Evolutionary conservation across 2,888 invertebrate genomes (phyloP), one percentile per base, ranked within the genome.

Genomic region (Meganola albula): DNA sequence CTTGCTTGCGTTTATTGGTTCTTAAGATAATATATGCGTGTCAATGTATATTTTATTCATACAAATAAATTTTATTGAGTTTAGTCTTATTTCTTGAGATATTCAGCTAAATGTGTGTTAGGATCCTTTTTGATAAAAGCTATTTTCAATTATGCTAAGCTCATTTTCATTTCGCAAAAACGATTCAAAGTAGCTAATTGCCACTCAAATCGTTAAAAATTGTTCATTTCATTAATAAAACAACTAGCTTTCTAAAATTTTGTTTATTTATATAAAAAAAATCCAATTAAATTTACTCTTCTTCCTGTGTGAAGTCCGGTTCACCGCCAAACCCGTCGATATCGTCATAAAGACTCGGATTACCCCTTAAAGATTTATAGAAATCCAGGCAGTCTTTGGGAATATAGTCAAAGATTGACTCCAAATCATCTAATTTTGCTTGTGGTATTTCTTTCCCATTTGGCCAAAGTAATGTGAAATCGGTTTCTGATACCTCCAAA

Each of bases 371-470:
- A 24, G 34, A 34, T 18, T 24, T 14, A 24, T 40, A 39, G 22
- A 39, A 41, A 32, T 31, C 24, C 10, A 41, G 37, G 9, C 31
- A 28, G 25, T 41, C 38, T 36, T 37, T 30, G 10, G 40, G 39
- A 34, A 44, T 40, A 11, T 40, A 28, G 27, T 42, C 37, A 11
- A 45, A 26, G 29, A 45, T 39, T 24, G 37, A 40, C 37, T 37
- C 42, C 30, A 44, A 32, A 37, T 45, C 39, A 4, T 12, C 24
- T 25, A 41, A 26, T 22, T 44, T 48, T 24, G 44, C 40, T 9
- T 43, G 40, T 27, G 40, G 28, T 21, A 42, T 30, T 11, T 37
- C 29, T 35, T 48, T 44, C 18, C 48, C 44, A 13, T 27, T 27
- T 24, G 40, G 40, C 48, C 44, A 44, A 31, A 44, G 44, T 28